Percentiles rank a stretch among this genome's conserved stretches.
Evolutionary conservation across 2,797 vertebrate species (phyloP).

Genomic region (Uromys caudimaculatus): DNA sequence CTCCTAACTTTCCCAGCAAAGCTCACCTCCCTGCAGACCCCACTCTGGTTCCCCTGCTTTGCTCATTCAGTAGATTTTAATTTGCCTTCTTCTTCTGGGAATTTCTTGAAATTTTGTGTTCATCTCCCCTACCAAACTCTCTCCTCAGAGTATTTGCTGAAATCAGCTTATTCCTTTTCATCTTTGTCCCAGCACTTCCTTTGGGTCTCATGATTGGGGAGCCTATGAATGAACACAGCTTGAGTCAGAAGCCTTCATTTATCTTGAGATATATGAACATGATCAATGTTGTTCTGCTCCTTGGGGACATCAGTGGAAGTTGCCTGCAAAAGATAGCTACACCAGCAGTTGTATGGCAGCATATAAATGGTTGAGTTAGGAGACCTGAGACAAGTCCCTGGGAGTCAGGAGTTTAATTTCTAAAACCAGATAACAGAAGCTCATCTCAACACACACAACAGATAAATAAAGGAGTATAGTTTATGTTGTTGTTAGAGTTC

Average conservation of each 20-base stretch:
- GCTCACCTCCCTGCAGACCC: not conserved
- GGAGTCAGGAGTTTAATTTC: not conserved
- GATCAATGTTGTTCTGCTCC: not conserved
- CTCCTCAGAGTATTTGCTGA: not conserved
- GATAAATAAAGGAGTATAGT: not conserved
- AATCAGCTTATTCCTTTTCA: not conserved
- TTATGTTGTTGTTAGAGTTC: not conserved
- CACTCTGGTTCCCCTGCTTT: not conserved
- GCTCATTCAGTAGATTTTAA: not conserved
- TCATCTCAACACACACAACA: not conserved
- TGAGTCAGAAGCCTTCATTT: not conserved
- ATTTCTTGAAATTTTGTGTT: conserved; percentile 57
- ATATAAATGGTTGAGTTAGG: not conserved
- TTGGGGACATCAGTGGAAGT: not conserved
- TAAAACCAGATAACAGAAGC: not conserved
- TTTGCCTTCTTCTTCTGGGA: not conserved
- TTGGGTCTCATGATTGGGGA: not conserved
- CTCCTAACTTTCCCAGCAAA: not conserved
- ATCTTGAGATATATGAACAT: not conserved
- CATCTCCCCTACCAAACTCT: not conserved
- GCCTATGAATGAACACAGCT: not conserved
- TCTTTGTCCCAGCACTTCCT: conserved; percentile 37
- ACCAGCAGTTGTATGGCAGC: not conserved
- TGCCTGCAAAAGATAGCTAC: not conserved
- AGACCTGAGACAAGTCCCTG: not conserved